A percentile compares a stretch with the other conserved stretches of the same genome.
These are phyloP conservation scores for Anas flavirostris DNA, from an alignment of 2,797 vertebrate genomes.

Conservation along the genomic window DNA sequence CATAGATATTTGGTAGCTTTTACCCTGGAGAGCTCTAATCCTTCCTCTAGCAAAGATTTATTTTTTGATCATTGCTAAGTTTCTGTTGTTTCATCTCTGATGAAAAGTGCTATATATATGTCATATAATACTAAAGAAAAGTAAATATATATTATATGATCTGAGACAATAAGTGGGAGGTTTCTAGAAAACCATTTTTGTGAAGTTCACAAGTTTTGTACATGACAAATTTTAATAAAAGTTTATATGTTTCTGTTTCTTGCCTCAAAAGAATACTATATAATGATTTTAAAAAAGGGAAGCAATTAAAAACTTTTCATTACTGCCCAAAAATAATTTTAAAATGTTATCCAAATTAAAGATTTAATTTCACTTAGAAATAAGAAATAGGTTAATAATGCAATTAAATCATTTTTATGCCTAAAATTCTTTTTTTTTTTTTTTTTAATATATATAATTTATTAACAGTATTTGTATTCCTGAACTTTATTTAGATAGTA, in stretches of 20 bases:
- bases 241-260: neutral
- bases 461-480: no score
- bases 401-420: neutral
- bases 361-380: neutral
- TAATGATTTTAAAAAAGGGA: fast-evolving
- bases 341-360: neutral
- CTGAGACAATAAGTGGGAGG: neutral
- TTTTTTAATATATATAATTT: no score
- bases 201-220: neutral
- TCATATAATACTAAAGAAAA: neutral
- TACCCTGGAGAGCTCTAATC: neutral
- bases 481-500: neutral
- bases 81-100: neutral
- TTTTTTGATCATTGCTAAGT: neutral
- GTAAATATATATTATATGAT: neutral
- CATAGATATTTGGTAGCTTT: neutral
- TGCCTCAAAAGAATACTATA: neutral
- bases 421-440: neutral
- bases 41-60: neutral
- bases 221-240: neutral
- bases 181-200: neutral
- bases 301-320: neutral
- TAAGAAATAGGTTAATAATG: neutral
- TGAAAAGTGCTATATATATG: neutral
- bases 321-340: neutral